Evolutionary conservation across 1,140 invertebrate genomes (phyloP), one percentile per base, ranked within the genome.

Genomic region (Lamellibrachia luymesi): DNA sequence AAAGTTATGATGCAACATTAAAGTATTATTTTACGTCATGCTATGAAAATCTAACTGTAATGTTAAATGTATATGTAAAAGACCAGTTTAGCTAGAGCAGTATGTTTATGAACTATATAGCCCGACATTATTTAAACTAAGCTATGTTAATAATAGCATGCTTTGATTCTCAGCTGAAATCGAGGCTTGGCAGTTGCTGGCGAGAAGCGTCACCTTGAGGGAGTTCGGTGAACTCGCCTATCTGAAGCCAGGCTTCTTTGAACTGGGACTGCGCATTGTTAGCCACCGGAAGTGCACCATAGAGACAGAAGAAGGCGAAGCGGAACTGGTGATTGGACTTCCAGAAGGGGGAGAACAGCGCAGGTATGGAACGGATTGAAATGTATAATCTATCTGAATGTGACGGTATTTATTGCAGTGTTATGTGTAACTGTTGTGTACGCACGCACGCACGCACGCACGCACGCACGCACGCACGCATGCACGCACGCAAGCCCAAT

Each of bases 161-260:
- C 8, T 80, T 80, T 22, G 1, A 4, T 80, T 2, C 13, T 80
- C 64, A 80, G 64, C 13, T 80, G 64, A 80, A 10, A 80, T n/a
- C 51, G 92, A 92, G n/a, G 52, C 2, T 10, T 51, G 50, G 92
- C 92, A 92, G 52, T 52, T 92, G 50, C 52, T 92, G 92, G 92
- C 92, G 17, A 92, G 92, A 92, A 50, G 8, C 27, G 92, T 92
- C 50, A 92, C 92, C 27, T 52, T 38, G 27, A 50, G 92, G 52
- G 92, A 92, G 51, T 92, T 92, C n/a, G 0, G 27, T 5, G 50
- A 92, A 92, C 5, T 92, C 10, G 92, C 50, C 92, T 92, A n/a
- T n/a, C 25, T 92, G 51, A 92, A 92, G 52, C 50, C 92, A 13
- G 6, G 0, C 5, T 92, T 92, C 92, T 92, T 92, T 52, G 52